Evolutionary conservation across 2,797 vertebrate species (phyloP).

Genomic region (Gila robusta): DNA sequence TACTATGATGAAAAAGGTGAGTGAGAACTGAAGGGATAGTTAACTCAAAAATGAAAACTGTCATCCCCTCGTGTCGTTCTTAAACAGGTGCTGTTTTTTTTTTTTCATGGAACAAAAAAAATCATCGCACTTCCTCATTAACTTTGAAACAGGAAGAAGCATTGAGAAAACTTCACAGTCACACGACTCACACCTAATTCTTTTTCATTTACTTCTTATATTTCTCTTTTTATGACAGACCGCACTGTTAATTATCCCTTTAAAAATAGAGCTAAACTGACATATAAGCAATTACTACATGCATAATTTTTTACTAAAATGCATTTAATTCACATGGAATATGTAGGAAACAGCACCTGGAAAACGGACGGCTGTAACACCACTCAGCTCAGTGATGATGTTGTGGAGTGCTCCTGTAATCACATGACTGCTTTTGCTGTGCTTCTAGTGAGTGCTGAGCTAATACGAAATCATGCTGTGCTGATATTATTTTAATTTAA

Average conservation of each 20-base stretch:
- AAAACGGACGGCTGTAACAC: conserved; percentile 7
- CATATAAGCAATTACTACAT: too few species aligned
- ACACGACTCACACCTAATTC: too few species aligned
- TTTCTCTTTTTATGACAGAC: too few species aligned
- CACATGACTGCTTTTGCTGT: conserved; percentile 77
- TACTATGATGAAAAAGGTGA: conserved; percentile 53
- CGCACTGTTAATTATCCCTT: background rate
- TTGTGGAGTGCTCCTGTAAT: conserved; percentile 66
- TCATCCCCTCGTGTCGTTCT: background rate
- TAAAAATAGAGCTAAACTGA: background rate
- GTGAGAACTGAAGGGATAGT: background rate
- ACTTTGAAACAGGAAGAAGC: too few species aligned
- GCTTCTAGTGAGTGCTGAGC: conserved; percentile 68
- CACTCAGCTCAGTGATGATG: background rate
- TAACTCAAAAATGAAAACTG: background rate
- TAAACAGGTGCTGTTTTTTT: background rate
- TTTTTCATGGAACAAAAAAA: too few species aligned
- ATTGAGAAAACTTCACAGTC: too few species aligned
- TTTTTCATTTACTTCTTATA: too few species aligned
- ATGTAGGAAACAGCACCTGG: conserved; percentile 4
- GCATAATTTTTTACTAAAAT: too few species aligned
- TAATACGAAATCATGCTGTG: background rate
- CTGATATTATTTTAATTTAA: background rate
- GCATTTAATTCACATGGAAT: background rate
- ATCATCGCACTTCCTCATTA: too few species aligned